Conservation (phyloP, 1,140 invertebrate species). For the Drosophila asahinai region DNA sequence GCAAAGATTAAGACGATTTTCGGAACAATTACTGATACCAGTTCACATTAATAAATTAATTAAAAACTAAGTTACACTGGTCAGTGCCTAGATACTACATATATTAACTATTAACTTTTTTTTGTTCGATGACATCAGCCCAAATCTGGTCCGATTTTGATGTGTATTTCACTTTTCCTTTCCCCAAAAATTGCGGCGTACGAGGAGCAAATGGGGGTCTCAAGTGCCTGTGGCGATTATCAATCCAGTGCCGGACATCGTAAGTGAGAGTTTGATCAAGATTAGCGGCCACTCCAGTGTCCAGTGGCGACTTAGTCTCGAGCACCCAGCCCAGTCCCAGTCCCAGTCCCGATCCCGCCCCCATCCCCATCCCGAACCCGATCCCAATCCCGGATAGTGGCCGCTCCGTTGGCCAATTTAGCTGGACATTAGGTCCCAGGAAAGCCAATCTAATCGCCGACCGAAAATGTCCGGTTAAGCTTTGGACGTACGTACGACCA, state of each 20-base stretch:
- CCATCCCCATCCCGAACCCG: not conserved
- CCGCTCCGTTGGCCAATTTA: slow-evolving; percentile 2
- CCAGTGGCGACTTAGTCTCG: slow-evolving; percentile 38
- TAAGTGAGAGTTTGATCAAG: slow-evolving; percentile 62
- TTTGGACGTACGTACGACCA: slow-evolving; percentile 20
- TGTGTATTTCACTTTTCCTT: slow-evolving; percentile 21
- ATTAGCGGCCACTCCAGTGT: slow-evolving; percentile 51
- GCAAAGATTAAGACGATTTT: slow-evolving; percentile 5
- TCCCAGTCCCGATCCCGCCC: not conserved
- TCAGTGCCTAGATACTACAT: not conserved
- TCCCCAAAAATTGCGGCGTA: not conserved
- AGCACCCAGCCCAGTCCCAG: slow-evolving; percentile 6
- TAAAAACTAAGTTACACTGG: not conserved
- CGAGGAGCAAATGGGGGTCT: not conserved
- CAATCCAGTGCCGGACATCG: slow-evolving; percentile 49
- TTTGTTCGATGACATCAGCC: slow-evolving; percentile 3
- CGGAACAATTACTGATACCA: not conserved
- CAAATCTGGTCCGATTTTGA: slow-evolving; percentile 13
- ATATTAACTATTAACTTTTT: too few relatives aligned
- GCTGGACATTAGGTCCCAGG: slow-evolving; percentile 8
- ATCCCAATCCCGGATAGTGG: slow-evolving; percentile 13
- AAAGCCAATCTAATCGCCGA: slow-evolving; percentile 12
- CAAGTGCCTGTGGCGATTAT: slow-evolving; percentile 26
- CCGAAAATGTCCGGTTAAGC: slow-evolving; percentile 17
- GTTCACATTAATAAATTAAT: not conserved